A percentile compares a stretch with the other conserved stretches of the same genome.
These are phyloP conservation scores for Ceyx erithaca DNA, from an alignment of 2,797 vertebrate genomes.

Conservation along the genomic window DNA sequence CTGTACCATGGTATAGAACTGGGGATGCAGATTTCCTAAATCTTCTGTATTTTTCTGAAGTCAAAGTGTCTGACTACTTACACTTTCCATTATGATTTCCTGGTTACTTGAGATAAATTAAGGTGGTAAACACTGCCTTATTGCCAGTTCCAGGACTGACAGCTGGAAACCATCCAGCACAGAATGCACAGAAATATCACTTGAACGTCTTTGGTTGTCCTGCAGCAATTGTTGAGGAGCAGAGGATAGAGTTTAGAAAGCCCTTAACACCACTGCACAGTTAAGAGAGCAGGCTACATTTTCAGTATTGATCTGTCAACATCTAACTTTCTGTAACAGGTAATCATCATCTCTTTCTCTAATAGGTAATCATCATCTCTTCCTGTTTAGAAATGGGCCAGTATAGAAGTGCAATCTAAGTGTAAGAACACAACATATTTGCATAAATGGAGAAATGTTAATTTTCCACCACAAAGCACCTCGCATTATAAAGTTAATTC, in stretches of 20 bases:
- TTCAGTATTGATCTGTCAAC: not conserved
- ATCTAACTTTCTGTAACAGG: not conserved
- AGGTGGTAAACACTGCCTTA: not conserved
- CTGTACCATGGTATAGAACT: not conserved
- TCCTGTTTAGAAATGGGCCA: not conserved
- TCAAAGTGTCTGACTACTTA: not conserved
- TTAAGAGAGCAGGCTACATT: not conserved
- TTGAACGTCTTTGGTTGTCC: not conserved
- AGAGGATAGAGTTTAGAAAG: not conserved
- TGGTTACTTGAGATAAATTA: not conserved
- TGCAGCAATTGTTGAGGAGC: not conserved
- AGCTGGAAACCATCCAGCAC: not conserved
- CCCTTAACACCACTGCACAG: not conserved
- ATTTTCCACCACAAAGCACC: not conserved
- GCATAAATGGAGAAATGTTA: not conserved
- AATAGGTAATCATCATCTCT: not conserved
- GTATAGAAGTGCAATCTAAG: not conserved
- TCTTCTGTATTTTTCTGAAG: not conserved
- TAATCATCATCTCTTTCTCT: not conserved
- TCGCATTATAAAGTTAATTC: not conserved
- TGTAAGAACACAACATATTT: not conserved
- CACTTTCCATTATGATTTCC: not conserved
- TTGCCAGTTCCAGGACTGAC: not conserved
- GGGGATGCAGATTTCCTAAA: not conserved
- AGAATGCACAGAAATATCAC: fast-evolving